Evolutionary conservation across 2,888 invertebrate genomes (phyloP), one percentile per base, ranked within the genome.

Genomic region (Morinoia aosen): DNA sequence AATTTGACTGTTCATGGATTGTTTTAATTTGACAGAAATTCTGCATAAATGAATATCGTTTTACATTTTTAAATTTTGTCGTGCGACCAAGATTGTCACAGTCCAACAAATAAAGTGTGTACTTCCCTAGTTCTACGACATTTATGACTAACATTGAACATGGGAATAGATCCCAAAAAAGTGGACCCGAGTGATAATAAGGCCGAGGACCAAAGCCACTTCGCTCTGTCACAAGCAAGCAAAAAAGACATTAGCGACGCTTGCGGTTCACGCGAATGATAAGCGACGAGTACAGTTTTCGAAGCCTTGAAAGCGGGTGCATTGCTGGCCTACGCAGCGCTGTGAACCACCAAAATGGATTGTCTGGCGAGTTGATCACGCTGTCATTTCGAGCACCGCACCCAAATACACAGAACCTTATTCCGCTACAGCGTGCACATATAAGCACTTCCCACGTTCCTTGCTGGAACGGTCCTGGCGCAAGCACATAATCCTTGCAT

Each of bases 401-500:
- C 33, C 76, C 76, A 76, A 76, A 76, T 76, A 76, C 76, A 76
- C 76, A 76, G 2, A 76, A 76, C 25, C 76, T 76, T 33, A 76
- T 76, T 76, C 76, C 76, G 76, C 76, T 76, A 10, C 76, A 76
- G 76, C 76, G 19, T 76, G 33, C 25, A 76, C 76, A 33, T 76
- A 25, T 16, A 76, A 76, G 76, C 33, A 33, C 76, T 76, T 76
- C 76, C 76, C 76, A 76, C 25, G 19, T 76, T 76, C 76, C 33
- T 33, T 19, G 25, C 2, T 8, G 33, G 76, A 76, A 76, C 76
- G 76, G 76, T 76, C 33, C 76, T 33, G 25, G 25, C 19, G 19
- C 76, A 76, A 76, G 76, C 76, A 76, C 76, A 76, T 76, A 76
- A 76, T 76, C 76, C 76, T 76, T 76, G 76, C 76, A 33, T 76